Evolutionary conservation across 2,113 vertebrate genomes (phyloP), one percentile per base, ranked within the genome.

Genomic region (Nyctibius bracteatus): DNA sequence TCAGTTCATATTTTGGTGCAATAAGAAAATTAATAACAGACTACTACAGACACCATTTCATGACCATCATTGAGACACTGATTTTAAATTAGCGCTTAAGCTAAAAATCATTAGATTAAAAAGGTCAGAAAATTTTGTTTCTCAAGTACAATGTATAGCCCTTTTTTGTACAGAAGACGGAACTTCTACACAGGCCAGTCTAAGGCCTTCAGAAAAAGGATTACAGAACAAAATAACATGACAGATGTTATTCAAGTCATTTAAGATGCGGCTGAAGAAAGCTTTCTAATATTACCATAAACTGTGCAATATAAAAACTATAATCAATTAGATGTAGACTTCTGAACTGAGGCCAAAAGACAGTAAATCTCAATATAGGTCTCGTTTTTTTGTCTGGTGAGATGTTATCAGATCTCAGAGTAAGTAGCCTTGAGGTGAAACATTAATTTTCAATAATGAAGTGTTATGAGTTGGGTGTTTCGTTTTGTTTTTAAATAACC

Each of bases 61-160:
- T 5, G 13, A 11, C 6, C 15, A 61, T n/a, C 12, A 13, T 3
- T 23, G 12, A 91, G 28, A 62, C 10, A 63, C 1, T 65, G 3
- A 49, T 61, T 91, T 96, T 27, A 67, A 85, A 79, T 30, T 33
- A 72, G 28, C 4, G 2, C 17, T 68, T 81, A 47, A 67, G 74
- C 17, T 43, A 89, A 73, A 80, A 79, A 88, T 37, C 20, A 39
- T 33, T 61, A 35, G 10, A 82, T 51, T 61, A 31, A 65, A 47
- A 78, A 65, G 7, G 14, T 41, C 33, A 31, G 12, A 90, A 39
- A 79, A 68, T 44, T 57, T 14, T 63, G 14, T 55, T 88, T 88
- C 17, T 59, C 19, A 87, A 63, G 17, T 37, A 57, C 15, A 58
- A 14, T 1, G 7, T 24, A 3, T 6, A 86, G 66, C 0, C 0